These are phyloP conservation scores for Condylura cristata DNA, from an alignment of 2,113 vertebrate species.

Conservation along the genomic window DNA sequence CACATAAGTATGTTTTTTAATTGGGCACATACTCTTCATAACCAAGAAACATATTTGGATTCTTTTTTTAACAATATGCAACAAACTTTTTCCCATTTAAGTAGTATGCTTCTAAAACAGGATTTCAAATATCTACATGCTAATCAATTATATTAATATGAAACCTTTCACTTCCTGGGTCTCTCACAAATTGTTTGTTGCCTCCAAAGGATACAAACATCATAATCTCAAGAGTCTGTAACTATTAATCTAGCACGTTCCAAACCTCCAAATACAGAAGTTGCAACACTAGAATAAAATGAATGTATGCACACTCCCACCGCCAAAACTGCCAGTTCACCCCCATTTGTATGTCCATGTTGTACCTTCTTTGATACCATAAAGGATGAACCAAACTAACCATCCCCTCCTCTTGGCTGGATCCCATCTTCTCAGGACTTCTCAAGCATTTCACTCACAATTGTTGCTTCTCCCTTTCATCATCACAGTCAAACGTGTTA, in stretches of 20 bases:
- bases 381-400: background rate
- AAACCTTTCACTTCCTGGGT: background rate
- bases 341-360: background rate
- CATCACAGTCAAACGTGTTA: background rate
- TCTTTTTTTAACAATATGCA: background rate
- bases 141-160: background rate
- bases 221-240: background rate
- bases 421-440: background rate
- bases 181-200: background rate
- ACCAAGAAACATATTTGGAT: background rate
- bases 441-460: background rate
- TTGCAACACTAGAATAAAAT: slow-evolving; percentile 19
- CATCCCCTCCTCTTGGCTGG: background rate
- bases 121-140: background rate
- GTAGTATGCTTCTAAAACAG: slow-evolving; percentile 1
- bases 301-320: background rate
- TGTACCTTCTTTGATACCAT: background rate
- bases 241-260: background rate
- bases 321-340: background rate
- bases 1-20: background rate
- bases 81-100: background rate
- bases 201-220: background rate
- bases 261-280: background rate
- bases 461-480: background rate
- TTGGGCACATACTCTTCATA: background rate